Conservation (phyloP, 1,140 invertebrate species). For the Leptoteleia sp. region DNA sequence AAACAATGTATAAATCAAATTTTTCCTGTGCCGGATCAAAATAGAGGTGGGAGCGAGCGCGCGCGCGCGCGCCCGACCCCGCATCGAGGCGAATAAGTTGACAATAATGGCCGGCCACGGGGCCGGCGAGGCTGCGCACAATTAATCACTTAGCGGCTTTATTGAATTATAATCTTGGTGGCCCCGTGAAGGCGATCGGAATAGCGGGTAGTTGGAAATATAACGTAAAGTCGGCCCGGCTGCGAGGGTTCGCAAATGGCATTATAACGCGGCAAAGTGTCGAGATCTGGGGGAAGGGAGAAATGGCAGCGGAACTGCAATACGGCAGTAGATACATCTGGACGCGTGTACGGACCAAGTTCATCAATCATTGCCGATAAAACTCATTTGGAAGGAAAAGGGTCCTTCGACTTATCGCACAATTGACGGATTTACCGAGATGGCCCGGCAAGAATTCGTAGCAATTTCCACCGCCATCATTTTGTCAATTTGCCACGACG, state of each 20-base stretch:
- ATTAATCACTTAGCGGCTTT: conserved; percentile 79
- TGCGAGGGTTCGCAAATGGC: conserved; percentile 54
- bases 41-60: no score
- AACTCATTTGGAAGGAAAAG: conserved; percentile 67
- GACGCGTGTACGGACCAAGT: conserved; percentile 43
- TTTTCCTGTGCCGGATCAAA: no score
- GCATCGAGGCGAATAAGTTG: conserved; percentile 36
- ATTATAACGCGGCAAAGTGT: conserved; percentile 57
- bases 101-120: conserved; percentile 48
- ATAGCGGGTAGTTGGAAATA: conserved; percentile 32
- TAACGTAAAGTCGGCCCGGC: conserved; percentile 30
- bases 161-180: conserved; percentile 75
- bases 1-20: conserved; percentile 50
- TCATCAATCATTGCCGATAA: conserved; percentile 77
- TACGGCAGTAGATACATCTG: conserved; percentile 40
- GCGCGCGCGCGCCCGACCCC: no score
- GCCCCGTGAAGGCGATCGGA: conserved; percentile 65
- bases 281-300: no score
- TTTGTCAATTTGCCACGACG: no score
- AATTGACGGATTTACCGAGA: no score
- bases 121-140: conserved; percentile 67
- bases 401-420: conserved; percentile 54
- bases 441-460: no score
- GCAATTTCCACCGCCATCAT: no score
- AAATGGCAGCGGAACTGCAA: conserved; percentile 55